Base-by-base conservation (phyloP, 2,113 vertebrate genomes). In the Upupa epops region DNA sequence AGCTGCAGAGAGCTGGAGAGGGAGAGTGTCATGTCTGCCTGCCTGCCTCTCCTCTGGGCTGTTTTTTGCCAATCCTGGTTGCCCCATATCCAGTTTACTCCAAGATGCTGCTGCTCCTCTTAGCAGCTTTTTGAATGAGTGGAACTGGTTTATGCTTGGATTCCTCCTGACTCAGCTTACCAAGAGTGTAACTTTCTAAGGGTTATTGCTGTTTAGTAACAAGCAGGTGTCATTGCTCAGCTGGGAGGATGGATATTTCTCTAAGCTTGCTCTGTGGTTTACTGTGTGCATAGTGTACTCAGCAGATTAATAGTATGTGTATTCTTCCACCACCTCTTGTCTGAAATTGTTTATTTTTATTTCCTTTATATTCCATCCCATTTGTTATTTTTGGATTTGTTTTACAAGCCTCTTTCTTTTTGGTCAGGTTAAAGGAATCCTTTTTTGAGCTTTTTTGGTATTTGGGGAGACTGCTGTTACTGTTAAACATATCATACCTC, bases 301-400 rank as follows among this genome's bases (percentile, higher is more conserved):
- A 61, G 72, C 37, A 90, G 45, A 84, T 89, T 74, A 94, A 71
- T 65, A 78, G 31, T 29, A 45, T 14, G 73, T 64, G 74, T 56
- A 13, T 81, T 94, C 70, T 66, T 91, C 63, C 46, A 70, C 45
- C 48, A 45, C 63, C 3, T 2, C 49, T 79, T 89, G 54, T 75
- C 74, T 89, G 84, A 8, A 29, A 68, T 84, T 84, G 77, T 89
- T 92, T 94, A 81, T 86, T 94, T 90, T 78, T 81, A n/a, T 74
- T 86, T 45, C 49, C 64, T 34, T 69, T 92, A 71, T 51, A 87
- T 60, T 92, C 56, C 7, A 29, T 91, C 89, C 71, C 5, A 3
- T 66, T 90, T 81, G 51, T 91, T 91, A 79, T 85, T 88, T 90
- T 88, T 73, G n/a, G 75, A 25, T 86, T 74, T 64, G 45, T 92